Evolutionary conservation across 2,888 invertebrate species (phyloP), one percentile per base, ranked within the genome.

Genomic region (Ypsolopha sequella): DNA sequence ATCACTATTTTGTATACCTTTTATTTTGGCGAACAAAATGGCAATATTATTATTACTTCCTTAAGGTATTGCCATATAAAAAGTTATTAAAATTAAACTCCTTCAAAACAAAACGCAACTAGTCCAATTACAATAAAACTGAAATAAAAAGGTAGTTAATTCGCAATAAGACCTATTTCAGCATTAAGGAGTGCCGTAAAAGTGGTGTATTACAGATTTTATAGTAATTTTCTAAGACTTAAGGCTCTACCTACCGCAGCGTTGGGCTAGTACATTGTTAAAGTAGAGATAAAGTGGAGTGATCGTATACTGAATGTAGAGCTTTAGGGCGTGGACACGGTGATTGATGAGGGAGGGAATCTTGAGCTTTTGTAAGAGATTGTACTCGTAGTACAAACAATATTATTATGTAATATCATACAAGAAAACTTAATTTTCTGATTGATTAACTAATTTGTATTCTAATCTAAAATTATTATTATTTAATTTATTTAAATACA

Each of bases 161-260:
- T 46, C 35, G 46, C 36, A 46, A 46, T 46, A 36, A 36, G 46
- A 24, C 14, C 43, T 13, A 43, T 43, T 43, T 9, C 14, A 43
- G 43, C 43, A 43, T 43, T 43, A 43, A 13, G 6, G 43, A 43
- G 43, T 24, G 43, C 43, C 13, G 24, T 43, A 43, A 43, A 43
- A 43, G 24, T 24, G 14, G 43, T 43, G 46, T 46, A 46, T n/a
- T 35, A 46, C 46, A 46, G 46, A 46, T 46, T 46, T 46, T 46
- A 46, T 46, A 46, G 34, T 13, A 43, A 43, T 35, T 34, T 35
- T 46, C 35, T 34, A 46, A 35, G 46, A 34, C 35, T 35, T 46
- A 46, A 46, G 11, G 36, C 35, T 35, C 35, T 36, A 46, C 46
- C 46, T 46, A 46, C 46, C 46, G 46, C 46, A 24, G 46, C 10